phyloP scores from a whole-genome alignment of 1,140 invertebrate species.

The Piezodorus guildinii region DNA sequence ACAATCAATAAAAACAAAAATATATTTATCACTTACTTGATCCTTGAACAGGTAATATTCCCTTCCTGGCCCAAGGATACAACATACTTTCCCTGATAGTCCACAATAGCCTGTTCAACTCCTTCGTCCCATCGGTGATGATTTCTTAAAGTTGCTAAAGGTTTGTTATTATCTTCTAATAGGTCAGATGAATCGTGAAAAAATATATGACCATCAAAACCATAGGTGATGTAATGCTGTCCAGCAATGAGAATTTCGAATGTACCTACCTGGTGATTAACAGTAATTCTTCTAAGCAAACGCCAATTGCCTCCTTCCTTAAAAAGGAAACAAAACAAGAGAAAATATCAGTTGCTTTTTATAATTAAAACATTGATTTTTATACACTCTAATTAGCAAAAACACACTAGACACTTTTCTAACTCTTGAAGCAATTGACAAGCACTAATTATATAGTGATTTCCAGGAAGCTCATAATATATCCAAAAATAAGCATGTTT shows the following conservation, averaged over 20 bases:
- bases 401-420: too few relatives aligned
- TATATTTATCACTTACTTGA: neutral
- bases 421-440: too few relatives aligned
- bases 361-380: too few relatives aligned
- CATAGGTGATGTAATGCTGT: constrained; percentile 1
- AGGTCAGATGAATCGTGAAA: neutral
- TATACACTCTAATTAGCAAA: too few relatives aligned
- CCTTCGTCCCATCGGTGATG: neutral
- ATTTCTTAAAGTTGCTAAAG: neutral
- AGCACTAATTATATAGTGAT: too few relatives aligned
- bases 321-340: neutral
- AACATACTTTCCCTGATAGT: neutral
- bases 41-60: neutral
- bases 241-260: neutral
- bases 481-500: too few relatives aligned
- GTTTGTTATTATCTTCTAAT: neutral
- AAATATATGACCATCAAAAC: constrained; percentile 2
- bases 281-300: neutral
- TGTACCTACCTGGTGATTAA: neutral
- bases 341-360: too few relatives aligned
- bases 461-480: too few relatives aligned
- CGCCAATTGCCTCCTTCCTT: neutral
- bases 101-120: neutral
- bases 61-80: neutral
- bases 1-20: too few relatives aligned